Evolutionary conservation across 2,113 vertebrate species (phyloP).

Genomic region (Bungarus multicinctus): DNA sequence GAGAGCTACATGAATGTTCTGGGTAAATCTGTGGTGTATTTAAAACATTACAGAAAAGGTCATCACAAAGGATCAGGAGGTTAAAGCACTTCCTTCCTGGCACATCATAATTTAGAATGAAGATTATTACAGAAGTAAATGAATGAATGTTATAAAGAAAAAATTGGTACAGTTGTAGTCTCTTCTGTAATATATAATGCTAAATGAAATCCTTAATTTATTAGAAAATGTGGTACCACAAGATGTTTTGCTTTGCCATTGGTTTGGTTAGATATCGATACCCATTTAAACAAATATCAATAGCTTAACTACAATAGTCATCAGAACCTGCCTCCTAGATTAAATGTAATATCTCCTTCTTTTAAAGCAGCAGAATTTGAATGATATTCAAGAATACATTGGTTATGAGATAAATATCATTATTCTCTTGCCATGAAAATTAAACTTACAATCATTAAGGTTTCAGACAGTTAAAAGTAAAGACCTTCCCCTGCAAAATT

Average conservation of each 20-base stretch:
- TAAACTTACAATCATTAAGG: not conserved
- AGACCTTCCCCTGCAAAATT: rapidly evolving
- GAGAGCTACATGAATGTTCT: not conserved
- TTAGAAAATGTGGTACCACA: not conserved
- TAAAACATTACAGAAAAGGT: not conserved
- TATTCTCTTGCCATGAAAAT: constrained; percentile 13
- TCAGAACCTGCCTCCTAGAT: not conserved
- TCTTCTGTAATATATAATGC: not conserved
- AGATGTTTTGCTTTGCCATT: not conserved
- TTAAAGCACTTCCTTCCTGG: not conserved
- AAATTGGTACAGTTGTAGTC: not conserved
- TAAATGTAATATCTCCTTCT: not conserved
- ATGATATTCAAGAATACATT: constrained; percentile 9
- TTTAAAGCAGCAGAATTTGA: not conserved
- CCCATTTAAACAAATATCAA: not conserved
- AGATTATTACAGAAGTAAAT: not conserved
- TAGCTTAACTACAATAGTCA: not conserved
- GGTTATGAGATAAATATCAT: constrained; percentile 27
- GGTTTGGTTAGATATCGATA: not conserved
- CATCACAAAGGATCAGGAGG: not conserved
- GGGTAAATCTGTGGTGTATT: not conserved
- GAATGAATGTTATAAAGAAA: not conserved
- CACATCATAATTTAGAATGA: not conserved
- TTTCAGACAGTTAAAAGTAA: not conserved
- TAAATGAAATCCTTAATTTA: not conserved